These are phyloP conservation scores for Agrypnus murinus DNA, from an alignment of 2,888 invertebrate genomes.

Conservation along the genomic window DNA sequence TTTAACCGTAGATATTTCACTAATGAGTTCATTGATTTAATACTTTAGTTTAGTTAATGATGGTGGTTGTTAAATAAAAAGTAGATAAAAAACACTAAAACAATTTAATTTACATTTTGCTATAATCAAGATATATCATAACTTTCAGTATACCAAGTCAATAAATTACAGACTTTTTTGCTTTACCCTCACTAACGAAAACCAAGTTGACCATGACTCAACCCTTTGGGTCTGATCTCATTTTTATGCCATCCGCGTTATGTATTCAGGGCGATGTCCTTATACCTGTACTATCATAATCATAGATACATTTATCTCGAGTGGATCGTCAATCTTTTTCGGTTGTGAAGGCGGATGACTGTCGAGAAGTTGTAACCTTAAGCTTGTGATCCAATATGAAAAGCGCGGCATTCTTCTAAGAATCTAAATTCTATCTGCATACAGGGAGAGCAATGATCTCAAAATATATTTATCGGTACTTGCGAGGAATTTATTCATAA, in stretches of 20 bases:
- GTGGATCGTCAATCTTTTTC: constrained; percentile 38
- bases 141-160: background rate
- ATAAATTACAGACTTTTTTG: background rate
- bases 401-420: constrained; percentile 33
- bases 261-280: constrained; percentile 41
- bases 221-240: constrained; percentile 34
- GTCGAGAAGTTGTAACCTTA: constrained; percentile 32
- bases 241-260: constrained; percentile 30
- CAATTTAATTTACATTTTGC: constrained; percentile 1
- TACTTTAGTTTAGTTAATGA: no score
- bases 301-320: constrained; percentile 40
- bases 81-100: background rate
- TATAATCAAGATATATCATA: background rate
- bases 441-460: constrained; percentile 35
- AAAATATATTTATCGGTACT: constrained; percentile 39
- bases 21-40: no score
- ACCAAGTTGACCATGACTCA: constrained; percentile 9
- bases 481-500: constrained; percentile 36
- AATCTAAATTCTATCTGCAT: constrained; percentile 40
- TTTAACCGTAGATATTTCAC: no score
- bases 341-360: constrained; percentile 40
- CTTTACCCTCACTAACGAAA: constrained; percentile 4
- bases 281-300: constrained; percentile 42
- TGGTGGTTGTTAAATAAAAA: no score
- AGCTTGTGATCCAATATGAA: constrained; percentile 29